Evolutionary conservation across 2,797 vertebrate genomes (phyloP), one percentile per base, ranked within the genome.

Genomic region (Cuculus canorus): DNA sequence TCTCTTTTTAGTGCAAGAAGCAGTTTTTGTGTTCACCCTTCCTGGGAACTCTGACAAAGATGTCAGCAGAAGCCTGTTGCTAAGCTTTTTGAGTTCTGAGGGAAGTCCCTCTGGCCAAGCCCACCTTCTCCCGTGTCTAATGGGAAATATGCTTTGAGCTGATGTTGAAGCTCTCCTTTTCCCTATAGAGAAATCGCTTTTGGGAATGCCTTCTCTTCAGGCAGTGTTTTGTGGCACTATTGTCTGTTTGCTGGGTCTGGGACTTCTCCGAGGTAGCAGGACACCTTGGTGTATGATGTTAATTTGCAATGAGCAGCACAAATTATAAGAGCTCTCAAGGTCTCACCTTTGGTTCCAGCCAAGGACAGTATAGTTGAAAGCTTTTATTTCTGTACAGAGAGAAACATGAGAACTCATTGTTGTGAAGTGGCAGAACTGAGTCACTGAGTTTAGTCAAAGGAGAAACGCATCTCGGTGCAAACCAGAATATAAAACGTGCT

Each of bases 401-500:
- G 93, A 92, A 95, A 92, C 82, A 92, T 95, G 91, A 96, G 96
- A 94, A 92, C 87, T 91, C 89, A 71, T 95, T 94, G 91, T 92
- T 94, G 93, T 90, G 94, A 88, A 95, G 92, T 0, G 92, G 96
- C 71, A 95, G 93, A 94, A 96, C 89, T 96, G 95, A 96, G 92
- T 96, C 95, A 96, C 92, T 3, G 0, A 88, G 90, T 94, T 96
- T 97, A 96, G 87, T 96, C 94, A 86, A 95, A 95, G 95, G 85
- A 95, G 92, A 95, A 96, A 95, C 73, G 69, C 82, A 83, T 85
- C 85, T 91, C 73, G 73, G 80, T 96, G 89, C 90, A 90, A 97
- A 96, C 92, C 95, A 95, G 95, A 95, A 91, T 86, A 88, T 95
- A 95, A 93, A 91, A 75, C 4, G 87, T 92, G 92, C 91, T 96